phyloP scores from a whole-genome alignment of 1,140 invertebrate genomes.

The Drosophila takahashii region DNA sequence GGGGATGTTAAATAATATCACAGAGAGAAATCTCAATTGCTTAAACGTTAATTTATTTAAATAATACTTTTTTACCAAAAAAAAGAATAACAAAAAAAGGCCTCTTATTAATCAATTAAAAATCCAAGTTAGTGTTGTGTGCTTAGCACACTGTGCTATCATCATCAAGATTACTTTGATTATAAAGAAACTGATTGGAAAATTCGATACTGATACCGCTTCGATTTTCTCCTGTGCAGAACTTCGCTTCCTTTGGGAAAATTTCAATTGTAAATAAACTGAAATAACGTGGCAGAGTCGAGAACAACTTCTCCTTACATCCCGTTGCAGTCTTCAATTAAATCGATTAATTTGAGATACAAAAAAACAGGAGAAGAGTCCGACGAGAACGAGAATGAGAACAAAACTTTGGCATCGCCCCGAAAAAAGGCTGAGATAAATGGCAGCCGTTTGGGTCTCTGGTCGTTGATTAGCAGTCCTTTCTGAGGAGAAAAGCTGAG shows the following conservation, averaged over 20 bases:
- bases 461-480: conserved; percentile 53
- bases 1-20: background rate
- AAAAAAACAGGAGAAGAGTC: conserved; percentile 34
- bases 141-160: no score
- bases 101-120: background rate
- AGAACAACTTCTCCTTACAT: conserved; percentile 48
- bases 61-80: no score
- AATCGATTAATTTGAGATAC: conserved; percentile 74
- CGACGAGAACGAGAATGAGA: conserved; percentile 4
- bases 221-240: conserved; percentile 7
- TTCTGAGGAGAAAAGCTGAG: conserved; percentile 12
- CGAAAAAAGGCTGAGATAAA: conserved; percentile 48
- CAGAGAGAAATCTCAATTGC: background rate
- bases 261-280: conserved; percentile 72
- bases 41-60: background rate
- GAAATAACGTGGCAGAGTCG: conserved; percentile 45
- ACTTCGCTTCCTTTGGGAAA: conserved; percentile 9
- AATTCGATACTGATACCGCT: background rate
- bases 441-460: conserved; percentile 38
- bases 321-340: conserved; percentile 66
- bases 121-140: background rate
- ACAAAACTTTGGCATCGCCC: conserved; percentile 31
- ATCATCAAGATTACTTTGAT: background rate
- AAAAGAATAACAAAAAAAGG: background rate
- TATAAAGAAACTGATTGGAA: background rate